A percentile compares a stretch with the other conserved stretches of the same genome.
These are phyloP conservation scores for Eudasyphora cyanicolor DNA, from an alignment of 2,888 invertebrate genomes.

Conservation along the genomic window DNA sequence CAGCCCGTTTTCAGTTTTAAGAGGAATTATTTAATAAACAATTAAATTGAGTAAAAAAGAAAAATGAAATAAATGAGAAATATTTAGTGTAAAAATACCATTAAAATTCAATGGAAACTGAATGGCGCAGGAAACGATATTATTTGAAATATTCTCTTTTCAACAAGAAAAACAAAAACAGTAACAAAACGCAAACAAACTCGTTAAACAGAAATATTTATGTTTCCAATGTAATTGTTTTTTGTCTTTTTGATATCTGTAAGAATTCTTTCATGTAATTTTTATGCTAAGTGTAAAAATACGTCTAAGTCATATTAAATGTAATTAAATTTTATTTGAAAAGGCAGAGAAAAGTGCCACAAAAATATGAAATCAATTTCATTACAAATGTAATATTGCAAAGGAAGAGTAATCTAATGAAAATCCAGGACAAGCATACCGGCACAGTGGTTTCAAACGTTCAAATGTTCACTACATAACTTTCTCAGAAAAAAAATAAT, in stretches of 20 bases:
- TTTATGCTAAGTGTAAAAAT: slow-evolving; percentile 1
- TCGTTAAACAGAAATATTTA: neutral
- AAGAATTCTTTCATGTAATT: slow-evolving; percentile 12
- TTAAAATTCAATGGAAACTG: neutral
- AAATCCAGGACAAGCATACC: neutral
- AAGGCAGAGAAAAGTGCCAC: neutral
- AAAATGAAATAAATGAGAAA: neutral
- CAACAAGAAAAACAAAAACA: neutral
- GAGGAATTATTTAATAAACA: slow-evolving; percentile 1
- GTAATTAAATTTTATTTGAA: neutral
- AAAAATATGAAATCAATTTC: neutral
- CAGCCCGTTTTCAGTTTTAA: neutral
- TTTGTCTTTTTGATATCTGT: neutral
- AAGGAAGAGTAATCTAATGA: neutral
- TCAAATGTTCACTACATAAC: no score
- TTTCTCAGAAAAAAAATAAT: no score
- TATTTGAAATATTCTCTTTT: neutral
- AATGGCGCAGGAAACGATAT: neutral
- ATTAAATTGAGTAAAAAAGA: neutral
- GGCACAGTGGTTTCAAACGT: neutral
- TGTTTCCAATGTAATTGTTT: neutral
- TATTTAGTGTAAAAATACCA: neutral
- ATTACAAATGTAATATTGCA: neutral
- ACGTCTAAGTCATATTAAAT: neutral
- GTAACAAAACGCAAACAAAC: neutral